Evolutionary conservation across 2,113 vertebrate species (phyloP).

Genomic region (Synchiropus splendidus): DNA sequence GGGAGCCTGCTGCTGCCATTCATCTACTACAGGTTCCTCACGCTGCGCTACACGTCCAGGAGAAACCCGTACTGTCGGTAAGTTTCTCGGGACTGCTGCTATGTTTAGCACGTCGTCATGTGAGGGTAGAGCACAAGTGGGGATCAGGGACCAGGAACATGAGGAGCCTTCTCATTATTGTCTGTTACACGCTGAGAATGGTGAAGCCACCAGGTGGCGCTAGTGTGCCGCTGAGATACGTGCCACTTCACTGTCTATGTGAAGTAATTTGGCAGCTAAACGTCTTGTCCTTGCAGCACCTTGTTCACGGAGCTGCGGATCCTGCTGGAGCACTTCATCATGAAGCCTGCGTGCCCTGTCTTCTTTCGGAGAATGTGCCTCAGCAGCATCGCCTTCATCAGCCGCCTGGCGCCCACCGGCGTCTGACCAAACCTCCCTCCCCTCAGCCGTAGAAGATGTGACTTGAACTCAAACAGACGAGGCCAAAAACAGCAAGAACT

Average conservation of each 20-base stretch:
- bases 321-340: conserved; percentile 90
- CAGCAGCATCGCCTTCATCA: conserved; percentile 93
- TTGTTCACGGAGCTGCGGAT: conserved; percentile 91
- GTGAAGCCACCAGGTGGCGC: no score
- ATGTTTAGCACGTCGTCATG: no score
- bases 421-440: conserved; percentile 63
- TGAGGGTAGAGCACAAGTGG: no score
- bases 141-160: no score
- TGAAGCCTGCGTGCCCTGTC: conserved; percentile 88
- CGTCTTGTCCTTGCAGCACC: conserved; percentile 62
- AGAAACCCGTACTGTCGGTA: conserved; percentile 98
- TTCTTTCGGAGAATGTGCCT: conserved; percentile 93
- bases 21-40: conserved; percentile 96
- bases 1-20: conserved; percentile 94
- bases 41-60: conserved; percentile 88
- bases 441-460: conserved; percentile 26
- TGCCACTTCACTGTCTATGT: no score
- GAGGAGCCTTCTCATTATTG: background rate
- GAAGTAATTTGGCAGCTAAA: no score
- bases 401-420: conserved; percentile 88
- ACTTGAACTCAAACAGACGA: conserved; percentile 35
- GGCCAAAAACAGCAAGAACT: conserved; percentile 40
- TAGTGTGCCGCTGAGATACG: no score
- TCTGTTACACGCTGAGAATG: background rate
- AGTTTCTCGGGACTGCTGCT: conserved; percentile 23